Evolutionary conservation across 23 tunicate species (phyloP), one percentile per base, ranked within the genome.

Genomic region (Trididemnum miniatum): DNA sequence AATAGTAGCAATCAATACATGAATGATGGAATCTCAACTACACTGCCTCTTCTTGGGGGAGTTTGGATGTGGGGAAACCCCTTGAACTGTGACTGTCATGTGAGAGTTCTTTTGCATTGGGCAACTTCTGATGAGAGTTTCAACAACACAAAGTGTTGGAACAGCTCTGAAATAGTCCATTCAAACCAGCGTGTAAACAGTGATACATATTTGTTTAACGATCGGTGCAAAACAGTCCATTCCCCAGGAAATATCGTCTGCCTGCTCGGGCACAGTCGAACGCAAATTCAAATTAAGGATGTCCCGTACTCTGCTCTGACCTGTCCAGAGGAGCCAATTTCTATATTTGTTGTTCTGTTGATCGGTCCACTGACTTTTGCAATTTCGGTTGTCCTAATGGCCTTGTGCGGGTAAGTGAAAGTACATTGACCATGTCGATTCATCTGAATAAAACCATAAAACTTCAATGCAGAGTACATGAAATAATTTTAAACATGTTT

Each of bases 361-460:
- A 90, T 90, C 20, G 96, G 96, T 35, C 96, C 96, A 4, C 54
- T 81, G 0, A 79, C 88, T n/a, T 90, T 90, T 72, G 89, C 79
- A 32, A 83, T 38, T 31, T 60, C 96, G 20, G 74, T 90, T 72
- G 59, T 65, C 18, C 60, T 90, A 39, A 65, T 80, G 31, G 59
- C 80, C n/a, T 29, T 84, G 7, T 90, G 96, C 76, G 96, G 96
- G 96, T 90, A 74, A 80, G 89, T 80, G 1, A 7, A 18, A 27
- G 27, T 71, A 2, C 35, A 26, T 35, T 59, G 1, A 28, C 31
- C 15, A 34, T 49, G 1, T 31, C 71, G 86, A 28, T 67, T 36
- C n/a, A n/a, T n/a, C n/a, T n/a, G n/a, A n/a, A n/a, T n/a, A n/a
- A n/a, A n/a, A n/a, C n/a, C n/a, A n/a, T n/a, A n/a, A n/a, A n/a